Evolutionary conservation across 2,888 invertebrate genomes (phyloP), one percentile per base, ranked within the genome.

Genomic region (Drosophila anomalata): DNA sequence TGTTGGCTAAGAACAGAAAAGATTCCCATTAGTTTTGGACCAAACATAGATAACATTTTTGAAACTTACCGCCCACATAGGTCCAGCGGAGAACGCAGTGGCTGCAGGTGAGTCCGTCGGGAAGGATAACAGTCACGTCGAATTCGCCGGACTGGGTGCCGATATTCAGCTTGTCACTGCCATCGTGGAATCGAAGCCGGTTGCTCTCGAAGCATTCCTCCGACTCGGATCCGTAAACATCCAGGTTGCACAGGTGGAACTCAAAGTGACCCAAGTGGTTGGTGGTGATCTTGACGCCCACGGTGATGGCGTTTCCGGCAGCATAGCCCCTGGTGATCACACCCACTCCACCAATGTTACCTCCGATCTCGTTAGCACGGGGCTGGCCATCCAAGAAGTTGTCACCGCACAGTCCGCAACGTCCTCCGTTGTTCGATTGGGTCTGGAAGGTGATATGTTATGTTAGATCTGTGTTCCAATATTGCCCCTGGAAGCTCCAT

Each of bases 321-420:
- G 59, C 73, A 77, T 92, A 93, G 77, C 75, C 90, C 73, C 83
- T 79, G 0, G 93, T 93, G 52, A 93, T 92, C 3, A 90, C 93
- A 2, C 93, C 93, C n/a, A 75, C 79, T 65, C 92, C 92, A 47
- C 91, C 92, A 78, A 92, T 93, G 39, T 61, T 74, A 4, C 94
- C 94, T 6, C 93, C 93, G 59, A 94, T 91, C 80, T 94, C 94
- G 77, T 94, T 92, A 1, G 91, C 82, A 62, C 94, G 91, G 0
- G 94, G 94, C 26, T 77, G 89, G 1, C 88, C 48, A 2, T 88
- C 46, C 3, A 87, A 79, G 60, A 91, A 93, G 70, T 92, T 88
- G 78, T 94, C 94, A 6, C 94, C 94, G 77, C 94, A 94, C 5
- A 92, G 72, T 1, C 94, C 94, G 77, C 94, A 94, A 61, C 91